Conservation (phyloP, 2,888 invertebrate species). For the Malthinus flaveolus region DNA sequence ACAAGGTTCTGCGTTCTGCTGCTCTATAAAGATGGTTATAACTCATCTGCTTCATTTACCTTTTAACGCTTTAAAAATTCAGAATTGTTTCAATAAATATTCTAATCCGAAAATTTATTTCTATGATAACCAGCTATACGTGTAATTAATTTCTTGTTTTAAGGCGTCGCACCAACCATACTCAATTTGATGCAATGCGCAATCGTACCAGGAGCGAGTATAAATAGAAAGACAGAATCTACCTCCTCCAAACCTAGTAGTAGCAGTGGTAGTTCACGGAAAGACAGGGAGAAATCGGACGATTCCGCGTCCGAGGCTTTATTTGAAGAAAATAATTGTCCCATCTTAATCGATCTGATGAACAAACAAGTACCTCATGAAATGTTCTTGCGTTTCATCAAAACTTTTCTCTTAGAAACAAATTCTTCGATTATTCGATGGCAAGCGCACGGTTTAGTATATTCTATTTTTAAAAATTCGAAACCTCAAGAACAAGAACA, state of each 20-base stretch:
- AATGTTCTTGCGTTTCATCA: constrained; percentile 75
- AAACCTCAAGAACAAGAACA: constrained; percentile 75
- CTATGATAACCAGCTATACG: too few relatives aligned
- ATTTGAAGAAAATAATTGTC: constrained; percentile 70
- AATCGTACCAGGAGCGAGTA: constrained; percentile 65
- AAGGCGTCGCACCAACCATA: constrained; percentile 83
- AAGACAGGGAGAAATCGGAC: constrained; percentile 69
- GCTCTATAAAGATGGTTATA: too few relatives aligned
- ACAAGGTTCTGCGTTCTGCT: too few relatives aligned
- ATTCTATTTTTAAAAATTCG: constrained; percentile 86
- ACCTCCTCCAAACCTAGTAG: constrained; percentile 21
- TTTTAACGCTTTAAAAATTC: too few relatives aligned
- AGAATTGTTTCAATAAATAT: too few relatives aligned
- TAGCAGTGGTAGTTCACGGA: constrained; percentile 47
- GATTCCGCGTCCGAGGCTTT: constrained; percentile 67
- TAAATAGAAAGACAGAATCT: constrained; percentile 31
- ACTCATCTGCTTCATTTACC: too few relatives aligned
- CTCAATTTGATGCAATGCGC: constrained; percentile 89
- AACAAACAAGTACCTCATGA: constrained; percentile 67
- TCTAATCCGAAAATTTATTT: too few relatives aligned
- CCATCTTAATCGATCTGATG: constrained; percentile 70
- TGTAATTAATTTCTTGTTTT: constrained; percentile 2
- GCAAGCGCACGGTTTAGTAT: constrained; percentile 89
- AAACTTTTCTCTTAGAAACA: constrained; percentile 90
- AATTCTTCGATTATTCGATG: constrained; percentile 91